These are phyloP conservation scores for Catonia carolina DNA, from an alignment of 2,888 invertebrate genomes.

Conservation along the genomic window DNA sequence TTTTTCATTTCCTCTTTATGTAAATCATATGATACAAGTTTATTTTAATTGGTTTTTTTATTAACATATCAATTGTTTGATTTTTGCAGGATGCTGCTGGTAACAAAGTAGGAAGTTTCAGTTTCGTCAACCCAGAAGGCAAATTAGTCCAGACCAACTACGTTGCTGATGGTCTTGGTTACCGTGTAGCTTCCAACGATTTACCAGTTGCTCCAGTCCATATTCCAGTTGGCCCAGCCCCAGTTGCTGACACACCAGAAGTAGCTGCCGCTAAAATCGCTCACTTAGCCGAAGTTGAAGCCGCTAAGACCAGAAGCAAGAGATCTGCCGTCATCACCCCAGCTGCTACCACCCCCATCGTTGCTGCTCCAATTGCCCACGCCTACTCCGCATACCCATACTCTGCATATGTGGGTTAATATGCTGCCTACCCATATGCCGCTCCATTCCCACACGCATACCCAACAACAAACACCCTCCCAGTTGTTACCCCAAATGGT, in stretches of 20 bases:
- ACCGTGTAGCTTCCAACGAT: constrained; percentile 43
- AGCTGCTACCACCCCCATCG: constrained; percentile 21
- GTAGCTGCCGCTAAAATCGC: constrained; percentile 40
- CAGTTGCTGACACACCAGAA: constrained; percentile 38
- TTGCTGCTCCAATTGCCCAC: constrained; percentile 19
- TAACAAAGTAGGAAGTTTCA: constrained; percentile 42
- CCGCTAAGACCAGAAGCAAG: constrained; percentile 21
- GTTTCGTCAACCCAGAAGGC: constrained; percentile 44
- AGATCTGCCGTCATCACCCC: constrained; percentile 19
- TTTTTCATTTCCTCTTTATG: too few relatives aligned
- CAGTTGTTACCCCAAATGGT: constrained; percentile 30
- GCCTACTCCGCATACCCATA: constrained; percentile 10
- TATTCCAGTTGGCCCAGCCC: constrained; percentile 19
- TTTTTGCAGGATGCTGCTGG: constrained; percentile 39
- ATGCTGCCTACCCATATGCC: constrained; percentile 11
- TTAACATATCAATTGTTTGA: too few relatives aligned
- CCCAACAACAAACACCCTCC: neutral
- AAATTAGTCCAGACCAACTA: constrained; percentile 41
- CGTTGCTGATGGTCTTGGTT: constrained; percentile 42
- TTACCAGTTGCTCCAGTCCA: constrained; percentile 37
- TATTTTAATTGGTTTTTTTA: too few relatives aligned
- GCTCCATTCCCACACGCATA: constrained; percentile 11
- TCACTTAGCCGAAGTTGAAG: constrained; percentile 28
- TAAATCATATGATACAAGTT: too few relatives aligned
- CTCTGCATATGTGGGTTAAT: constrained; percentile 2